These are phyloP conservation scores for Tenthredo amoena DNA, from an alignment of 2,888 invertebrate species.

Conservation along the genomic window DNA sequence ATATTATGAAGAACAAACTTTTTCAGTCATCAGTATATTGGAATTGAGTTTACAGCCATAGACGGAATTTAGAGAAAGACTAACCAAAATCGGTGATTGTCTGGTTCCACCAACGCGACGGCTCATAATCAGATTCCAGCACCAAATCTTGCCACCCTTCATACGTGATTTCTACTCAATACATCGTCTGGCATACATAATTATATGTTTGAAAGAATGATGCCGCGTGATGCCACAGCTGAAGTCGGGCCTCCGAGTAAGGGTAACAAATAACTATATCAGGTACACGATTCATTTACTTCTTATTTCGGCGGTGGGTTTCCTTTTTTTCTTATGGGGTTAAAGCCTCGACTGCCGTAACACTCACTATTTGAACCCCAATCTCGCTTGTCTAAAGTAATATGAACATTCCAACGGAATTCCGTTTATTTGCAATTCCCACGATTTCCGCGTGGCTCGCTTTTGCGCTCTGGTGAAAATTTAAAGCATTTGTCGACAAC, in stretches of 20 bases:
- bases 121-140: no score
- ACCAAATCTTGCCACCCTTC: no score
- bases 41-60: neutral
- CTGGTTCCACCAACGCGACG: no score
- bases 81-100: no score
- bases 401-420: conserved; percentile 28
- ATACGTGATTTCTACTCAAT: no score
- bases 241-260: neutral
- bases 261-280: neutral
- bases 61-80: no score
- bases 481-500: conserved; percentile 30
- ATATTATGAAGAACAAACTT: no score
- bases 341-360: neutral
- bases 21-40: neutral
- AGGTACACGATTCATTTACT: neutral
- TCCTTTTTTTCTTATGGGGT: neutral
- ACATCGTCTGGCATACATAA: no score
- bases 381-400: conserved; percentile 6
- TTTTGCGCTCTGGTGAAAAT: conserved; percentile 24
- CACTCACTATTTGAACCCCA: neutral
- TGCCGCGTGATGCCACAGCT: neutral
- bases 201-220: neutral
- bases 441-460: neutral
- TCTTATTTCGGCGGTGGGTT: neutral
- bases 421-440: conserved; percentile 17